Conservation (phyloP, 2,888 invertebrate genomes). For the Epinotia brunnichana region DNA sequence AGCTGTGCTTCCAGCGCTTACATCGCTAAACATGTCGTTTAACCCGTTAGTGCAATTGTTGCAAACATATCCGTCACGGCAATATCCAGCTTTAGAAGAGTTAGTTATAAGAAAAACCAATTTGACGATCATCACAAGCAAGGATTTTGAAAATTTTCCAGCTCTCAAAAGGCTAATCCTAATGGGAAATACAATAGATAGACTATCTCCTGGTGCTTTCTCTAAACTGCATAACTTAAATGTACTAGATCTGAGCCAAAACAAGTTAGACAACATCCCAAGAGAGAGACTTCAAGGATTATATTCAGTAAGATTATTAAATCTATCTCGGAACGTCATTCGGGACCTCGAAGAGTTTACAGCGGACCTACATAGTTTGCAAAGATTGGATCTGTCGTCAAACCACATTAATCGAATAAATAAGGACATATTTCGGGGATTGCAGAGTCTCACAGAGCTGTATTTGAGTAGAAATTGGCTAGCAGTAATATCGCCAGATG, state of each 20-base stretch:
- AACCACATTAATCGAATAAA: conserved; percentile 91
- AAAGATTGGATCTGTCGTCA: conserved; percentile 91
- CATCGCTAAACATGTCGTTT: conserved; percentile 91
- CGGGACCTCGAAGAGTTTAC: conserved; percentile 93
- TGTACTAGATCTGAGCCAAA: conserved; percentile 91
- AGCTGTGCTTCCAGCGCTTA: conserved; percentile 87
- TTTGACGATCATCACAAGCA: conserved; percentile 91
- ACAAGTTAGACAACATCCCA: conserved; percentile 92
- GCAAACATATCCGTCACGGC: conserved; percentile 87
- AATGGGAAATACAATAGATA: conserved; percentile 88
- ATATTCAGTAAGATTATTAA: conserved; percentile 87
- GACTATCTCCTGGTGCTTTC: conserved; percentile 93
- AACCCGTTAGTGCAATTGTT: conserved; percentile 91
- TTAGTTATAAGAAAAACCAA: conserved; percentile 91
- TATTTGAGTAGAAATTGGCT: conserved; percentile 93
- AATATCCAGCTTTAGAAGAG: conserved; percentile 91
- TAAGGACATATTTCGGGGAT: conserved; percentile 89
- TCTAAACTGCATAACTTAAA: conserved; percentile 89
- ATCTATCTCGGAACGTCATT: conserved; percentile 92
- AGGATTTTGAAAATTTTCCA: conserved; percentile 93
- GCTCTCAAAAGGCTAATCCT: conserved; percentile 89
- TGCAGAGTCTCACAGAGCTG: conserved; percentile 90
- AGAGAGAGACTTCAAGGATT: conserved; percentile 93
- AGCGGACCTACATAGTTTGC: conserved; percentile 88
- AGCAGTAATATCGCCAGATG: conserved; percentile 89